Evolutionary conservation across 2,797 vertebrate species (phyloP).

Genomic region (Tadarida brasiliensis): DNA sequence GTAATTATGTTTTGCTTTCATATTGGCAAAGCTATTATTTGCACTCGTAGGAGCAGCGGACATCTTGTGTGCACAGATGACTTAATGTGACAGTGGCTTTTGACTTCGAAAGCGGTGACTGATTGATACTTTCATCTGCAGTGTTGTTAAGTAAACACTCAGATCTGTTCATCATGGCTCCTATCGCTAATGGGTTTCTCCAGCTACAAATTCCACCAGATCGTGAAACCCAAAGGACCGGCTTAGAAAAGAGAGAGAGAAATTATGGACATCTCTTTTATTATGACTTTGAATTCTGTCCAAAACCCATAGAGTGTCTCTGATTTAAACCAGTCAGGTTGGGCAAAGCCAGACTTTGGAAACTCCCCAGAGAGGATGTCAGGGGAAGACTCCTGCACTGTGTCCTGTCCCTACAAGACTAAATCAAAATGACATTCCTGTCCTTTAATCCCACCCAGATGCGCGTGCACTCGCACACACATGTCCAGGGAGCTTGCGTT

Average conservation of each 20-base stretch:
- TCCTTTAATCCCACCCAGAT: background rate
- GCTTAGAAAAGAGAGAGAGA: background rate
- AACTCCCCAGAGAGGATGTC: constrained; percentile 43
- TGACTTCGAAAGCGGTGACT: constrained; percentile 77
- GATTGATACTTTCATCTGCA: constrained; percentile 63
- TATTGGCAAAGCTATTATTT: constrained; percentile 82
- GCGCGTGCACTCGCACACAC: rapidly evolving
- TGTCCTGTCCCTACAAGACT: constrained; percentile 24
- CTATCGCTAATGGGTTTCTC: constrained; percentile 74
- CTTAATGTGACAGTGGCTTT: constrained; percentile 77
- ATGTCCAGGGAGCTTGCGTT: background rate
- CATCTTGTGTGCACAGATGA: constrained; percentile 70
- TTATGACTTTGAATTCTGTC: constrained; percentile 68
- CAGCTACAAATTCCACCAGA: constrained; percentile 75
- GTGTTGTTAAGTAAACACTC: constrained; percentile 75
- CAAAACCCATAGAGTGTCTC: constrained; percentile 63
- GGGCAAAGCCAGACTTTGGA: constrained; percentile 42
- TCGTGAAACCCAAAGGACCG: background rate
- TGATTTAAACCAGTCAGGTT: constrained; percentile 60
- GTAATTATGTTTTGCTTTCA: constrained; percentile 83
- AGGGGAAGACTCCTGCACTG: constrained; percentile 8
- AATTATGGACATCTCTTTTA: constrained; percentile 48
- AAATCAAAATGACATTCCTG: constrained; percentile 49
- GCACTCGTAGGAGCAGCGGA: constrained; percentile 66
- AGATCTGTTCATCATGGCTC: constrained; percentile 74